Evolutionary conservation across 1,140 invertebrate species (phyloP).

Genomic region (Atta colombica): DNA sequence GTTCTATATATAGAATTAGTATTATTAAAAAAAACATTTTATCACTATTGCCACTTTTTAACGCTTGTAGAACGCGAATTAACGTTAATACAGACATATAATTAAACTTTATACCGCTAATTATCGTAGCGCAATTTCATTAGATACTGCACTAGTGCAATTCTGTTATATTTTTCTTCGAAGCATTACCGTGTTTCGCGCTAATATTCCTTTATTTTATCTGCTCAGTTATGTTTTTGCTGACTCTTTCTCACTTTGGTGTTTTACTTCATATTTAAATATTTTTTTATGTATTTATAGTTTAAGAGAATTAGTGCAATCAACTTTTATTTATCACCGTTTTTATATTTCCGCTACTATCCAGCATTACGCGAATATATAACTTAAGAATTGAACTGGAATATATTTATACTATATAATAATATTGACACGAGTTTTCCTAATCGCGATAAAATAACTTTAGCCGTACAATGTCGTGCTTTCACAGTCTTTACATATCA

Average conservation of each 20-base stretch:
- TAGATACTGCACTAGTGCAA: neutral
- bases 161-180: constrained; percentile 16
- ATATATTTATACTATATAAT: neutral
- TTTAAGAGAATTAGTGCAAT: constrained; percentile 3
- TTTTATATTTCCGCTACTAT: neutral
- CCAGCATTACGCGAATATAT: neutral
- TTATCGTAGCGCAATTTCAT: constrained; percentile 19
- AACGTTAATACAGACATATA: neutral
- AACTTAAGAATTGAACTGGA: constrained; percentile 1
- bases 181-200: neutral
- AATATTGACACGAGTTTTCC: neutral
- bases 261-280: neutral
- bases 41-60: neutral
- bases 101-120: constrained; percentile 38
- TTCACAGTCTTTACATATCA: neutral
- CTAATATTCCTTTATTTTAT: constrained; percentile 44
- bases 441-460: neutral
- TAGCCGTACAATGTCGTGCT: neutral
- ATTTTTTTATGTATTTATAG: neutral
- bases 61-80: neutral
- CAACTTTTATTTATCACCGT: neutral
- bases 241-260: neutral
- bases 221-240: neutral
- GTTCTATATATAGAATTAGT: constrained; percentile 12
- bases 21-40: constrained; percentile 15